phyloP scores from a whole-genome alignment of 2,113 vertebrate genomes.

The Sinocyclocheilus anophthalmus region DNA sequence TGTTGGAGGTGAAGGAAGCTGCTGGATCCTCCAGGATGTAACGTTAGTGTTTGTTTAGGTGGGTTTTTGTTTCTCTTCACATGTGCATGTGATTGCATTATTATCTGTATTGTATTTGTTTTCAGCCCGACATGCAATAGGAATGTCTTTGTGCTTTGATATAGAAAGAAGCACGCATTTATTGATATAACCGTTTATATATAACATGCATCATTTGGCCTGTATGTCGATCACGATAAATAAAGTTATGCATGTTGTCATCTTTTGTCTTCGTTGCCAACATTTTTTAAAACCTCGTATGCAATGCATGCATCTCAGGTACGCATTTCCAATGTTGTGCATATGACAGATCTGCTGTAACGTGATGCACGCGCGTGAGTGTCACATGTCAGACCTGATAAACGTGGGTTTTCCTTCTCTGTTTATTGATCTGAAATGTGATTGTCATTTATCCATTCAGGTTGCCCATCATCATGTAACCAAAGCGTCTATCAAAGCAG shows the following conservation, averaged over 20 bases:
- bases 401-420: neutral
- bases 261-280: neutral
- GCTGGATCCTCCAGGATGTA: conserved; percentile 2
- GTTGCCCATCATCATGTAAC: neutral
- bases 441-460: neutral
- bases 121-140: neutral
- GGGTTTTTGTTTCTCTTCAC: conserved; percentile 17
- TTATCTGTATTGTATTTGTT: neutral
- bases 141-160: neutral
- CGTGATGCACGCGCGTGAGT: neutral
- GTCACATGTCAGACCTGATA: neutral
- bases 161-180: neutral
- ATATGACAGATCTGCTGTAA: neutral
- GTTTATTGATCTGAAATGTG: neutral
- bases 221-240: neutral
- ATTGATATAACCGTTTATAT: neutral
- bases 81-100: neutral
- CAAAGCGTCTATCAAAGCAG: neutral
- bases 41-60: conserved; percentile 25
- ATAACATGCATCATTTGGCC: neutral
- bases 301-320: neutral
- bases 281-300: too few species aligned
- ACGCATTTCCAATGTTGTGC: neutral
- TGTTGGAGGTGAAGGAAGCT: neutral
- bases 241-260: neutral